These are phyloP conservation scores for Hypotaenidia philippensis DNA, from an alignment of 2,797 vertebrate species.

Conservation along the genomic window DNA sequence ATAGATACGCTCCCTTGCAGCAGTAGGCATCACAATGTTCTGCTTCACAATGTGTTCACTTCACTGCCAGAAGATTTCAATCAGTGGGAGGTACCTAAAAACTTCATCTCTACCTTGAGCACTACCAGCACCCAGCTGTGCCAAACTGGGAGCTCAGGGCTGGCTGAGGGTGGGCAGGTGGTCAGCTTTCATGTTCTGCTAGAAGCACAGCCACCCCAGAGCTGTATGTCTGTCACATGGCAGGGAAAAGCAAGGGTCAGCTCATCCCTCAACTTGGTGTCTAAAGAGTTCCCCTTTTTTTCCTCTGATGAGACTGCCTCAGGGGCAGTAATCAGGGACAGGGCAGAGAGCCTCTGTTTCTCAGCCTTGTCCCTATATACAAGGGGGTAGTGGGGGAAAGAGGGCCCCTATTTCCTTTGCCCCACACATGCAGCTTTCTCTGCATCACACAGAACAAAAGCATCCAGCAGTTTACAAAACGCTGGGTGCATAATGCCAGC, in stretches of 20 bases:
- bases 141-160: background rate
- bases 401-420: background rate
- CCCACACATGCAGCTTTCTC: accelerated
- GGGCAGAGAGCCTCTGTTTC: background rate
- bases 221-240: background rate
- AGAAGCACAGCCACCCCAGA: background rate
- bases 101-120: background rate
- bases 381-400: background rate
- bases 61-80: background rate
- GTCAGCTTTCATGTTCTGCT: background rate
- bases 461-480: background rate
- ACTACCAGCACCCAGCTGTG: background rate
- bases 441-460: background rate
- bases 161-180: background rate
- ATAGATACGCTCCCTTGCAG: background rate
- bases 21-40: background rate
- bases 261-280: background rate
- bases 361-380: background rate
- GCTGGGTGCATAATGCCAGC: background rate
- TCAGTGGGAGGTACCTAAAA: background rate
- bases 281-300: background rate
- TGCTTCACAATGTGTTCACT: background rate
- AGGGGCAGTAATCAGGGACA: background rate
- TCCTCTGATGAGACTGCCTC: background rate
- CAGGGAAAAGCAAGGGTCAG: background rate